Evolutionary conservation across 35 echinoderm and acorn worm species (phyloP).

Genomic region (Apostichopus parvimensis): DNA sequence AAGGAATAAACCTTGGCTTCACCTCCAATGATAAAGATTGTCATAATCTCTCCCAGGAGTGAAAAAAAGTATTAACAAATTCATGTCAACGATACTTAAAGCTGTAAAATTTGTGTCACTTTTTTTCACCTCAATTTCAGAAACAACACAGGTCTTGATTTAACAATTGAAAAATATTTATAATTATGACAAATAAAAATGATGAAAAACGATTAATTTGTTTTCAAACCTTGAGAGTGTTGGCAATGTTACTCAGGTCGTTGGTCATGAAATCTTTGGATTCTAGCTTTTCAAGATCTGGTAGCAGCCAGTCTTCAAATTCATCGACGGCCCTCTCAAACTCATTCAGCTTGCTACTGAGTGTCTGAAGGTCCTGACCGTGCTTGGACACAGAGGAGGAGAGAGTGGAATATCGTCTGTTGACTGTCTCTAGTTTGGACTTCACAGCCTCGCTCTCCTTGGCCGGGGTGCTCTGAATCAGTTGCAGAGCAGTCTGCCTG

Average conservation of each 20-base stretch:
- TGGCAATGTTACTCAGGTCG: constrained; percentile 69
- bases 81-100: background rate
- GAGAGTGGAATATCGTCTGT: constrained; percentile 70
- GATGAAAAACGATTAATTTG: too few relatives aligned
- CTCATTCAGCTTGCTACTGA: constrained; percentile 74
- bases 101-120: background rate
- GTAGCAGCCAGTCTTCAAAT: constrained; percentile 90
- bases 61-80: too few relatives aligned
- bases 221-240: constrained; percentile 64
- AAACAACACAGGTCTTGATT: background rate
- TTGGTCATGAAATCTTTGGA: constrained; percentile 76
- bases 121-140: background rate
- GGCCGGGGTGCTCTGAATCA: constrained; percentile 67
- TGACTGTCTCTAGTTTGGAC: constrained; percentile 80
- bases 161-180: too few relatives aligned
- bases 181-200: too few relatives aligned
- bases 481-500: constrained; percentile 69
- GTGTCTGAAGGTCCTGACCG: constrained; percentile 58
- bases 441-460: constrained; percentile 67
- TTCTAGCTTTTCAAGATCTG: constrained; percentile 86
- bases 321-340: constrained; percentile 87
- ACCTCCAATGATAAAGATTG: too few relatives aligned
- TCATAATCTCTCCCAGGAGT: too few relatives aligned
- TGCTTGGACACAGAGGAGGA: constrained; percentile 61
- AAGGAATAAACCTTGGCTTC: too few relatives aligned